Evolutionary conservation across 2,113 vertebrate species (phyloP), one percentile per base, ranked within the genome.

Genomic region (Nicator chloris): DNA sequence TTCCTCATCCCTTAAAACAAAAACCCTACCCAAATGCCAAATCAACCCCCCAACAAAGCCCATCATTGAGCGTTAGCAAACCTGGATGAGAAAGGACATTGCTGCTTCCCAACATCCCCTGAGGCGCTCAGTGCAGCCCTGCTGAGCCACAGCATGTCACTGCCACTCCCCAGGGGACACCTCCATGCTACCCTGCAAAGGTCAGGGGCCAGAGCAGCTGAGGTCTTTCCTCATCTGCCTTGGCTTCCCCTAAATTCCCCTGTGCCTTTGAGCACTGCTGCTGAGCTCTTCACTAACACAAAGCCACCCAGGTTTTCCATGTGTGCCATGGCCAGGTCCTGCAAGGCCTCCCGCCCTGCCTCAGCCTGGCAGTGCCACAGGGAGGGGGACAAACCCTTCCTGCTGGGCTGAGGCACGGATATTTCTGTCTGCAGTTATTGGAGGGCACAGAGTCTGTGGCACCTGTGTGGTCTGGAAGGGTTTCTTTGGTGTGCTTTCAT

Each of bases 101-200:
- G 0, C 51, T 5, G 1, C 51, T 60, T 39, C 69, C 56, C 39
- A 28, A 4, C 11, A 4, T 2, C 33, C 30, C 59, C 12, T 0
- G 2, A 57, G 42, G 31, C 17, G 10, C 50, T 40, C 69, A 10
- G 53, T 17, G 19, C 69, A 45, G 47, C 8, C 49, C 15, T 6
- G 10, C 35, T 23, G 27, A 78, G n/a, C 50, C 40, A 27, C 3
- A 1, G 45, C 15, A 59, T 1, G 3, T 16, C 4, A 1, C 71
- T 85, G 39, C 9, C 47, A 4, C 42, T 57, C 13, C 81, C 45
- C 1, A 3, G 7, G 50, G 61, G 54, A 84, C 50, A 23, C 19
- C 7, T 65, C 1, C 0, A 6, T 16, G 33, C 15, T 18, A 4
- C 37, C 2, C 2, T 18, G 23, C 35, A 31, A 35, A 51, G 26